These are phyloP conservation scores for Ficedula albicollis DNA, from an alignment of 2,797 vertebrate genomes.

Conservation along the genomic window DNA sequence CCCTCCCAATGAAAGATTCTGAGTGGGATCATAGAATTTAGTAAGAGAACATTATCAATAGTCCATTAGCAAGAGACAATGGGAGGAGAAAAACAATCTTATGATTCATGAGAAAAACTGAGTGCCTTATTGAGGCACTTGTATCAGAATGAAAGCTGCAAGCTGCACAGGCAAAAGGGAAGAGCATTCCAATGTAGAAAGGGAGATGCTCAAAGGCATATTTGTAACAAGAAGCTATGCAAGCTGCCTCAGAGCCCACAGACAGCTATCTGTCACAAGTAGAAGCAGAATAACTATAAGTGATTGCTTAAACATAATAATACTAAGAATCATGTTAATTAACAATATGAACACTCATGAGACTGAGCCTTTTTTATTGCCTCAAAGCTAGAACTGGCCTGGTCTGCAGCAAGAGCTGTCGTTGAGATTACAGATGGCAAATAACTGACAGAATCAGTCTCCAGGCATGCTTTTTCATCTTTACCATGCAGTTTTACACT, in stretches of 20 bases:
- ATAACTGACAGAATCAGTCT: conserved; percentile 46
- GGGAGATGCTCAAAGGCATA: not conserved
- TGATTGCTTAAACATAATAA: conserved; percentile 20
- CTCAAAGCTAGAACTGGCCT: conserved; percentile 20
- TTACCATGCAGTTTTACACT: not conserved
- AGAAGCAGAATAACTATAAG: not conserved
- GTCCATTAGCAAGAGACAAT: not conserved
- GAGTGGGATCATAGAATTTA: not conserved
- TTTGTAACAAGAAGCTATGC: not conserved
- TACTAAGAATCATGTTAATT: conserved; percentile 4
- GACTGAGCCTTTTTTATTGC: not conserved
- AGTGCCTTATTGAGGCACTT: not conserved
- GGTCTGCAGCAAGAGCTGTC: not conserved
- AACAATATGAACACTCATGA: not conserved
- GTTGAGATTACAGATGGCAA: conserved; percentile 32
- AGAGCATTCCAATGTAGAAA: not conserved
- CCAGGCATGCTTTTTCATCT: conserved; percentile 24
- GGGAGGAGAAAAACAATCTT: not conserved
- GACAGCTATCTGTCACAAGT: not conserved
- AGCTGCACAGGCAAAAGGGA: not conserved
- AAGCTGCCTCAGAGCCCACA: not conserved
- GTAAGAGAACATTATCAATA: not conserved
- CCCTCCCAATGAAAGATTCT: not conserved
- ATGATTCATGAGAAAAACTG: not conserved
- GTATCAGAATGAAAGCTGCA: not conserved